Percentiles rank a stretch among this genome's conserved stretches.
phyloP scores from a whole-genome alignment of 2,888 invertebrate species.

The Serripes groenlandicus region DNA sequence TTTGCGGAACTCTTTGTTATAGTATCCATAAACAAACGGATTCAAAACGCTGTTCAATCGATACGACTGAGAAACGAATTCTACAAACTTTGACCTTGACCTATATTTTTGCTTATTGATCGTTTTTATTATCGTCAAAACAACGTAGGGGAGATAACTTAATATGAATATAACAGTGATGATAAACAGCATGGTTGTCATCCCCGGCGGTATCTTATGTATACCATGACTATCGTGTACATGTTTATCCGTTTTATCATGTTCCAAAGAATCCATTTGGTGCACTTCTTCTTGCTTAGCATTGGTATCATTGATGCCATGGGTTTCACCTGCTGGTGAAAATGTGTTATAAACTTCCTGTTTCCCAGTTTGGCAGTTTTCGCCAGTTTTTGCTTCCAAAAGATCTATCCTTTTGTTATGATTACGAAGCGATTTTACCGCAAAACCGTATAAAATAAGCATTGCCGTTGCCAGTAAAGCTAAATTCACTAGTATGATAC shows the following conservation, averaged over 20 bases:
- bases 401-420: constrained; percentile 1
- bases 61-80: constrained; percentile 16
- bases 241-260: not conserved
- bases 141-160: constrained; percentile 9
- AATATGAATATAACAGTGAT: constrained; percentile 1
- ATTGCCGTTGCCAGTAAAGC: not conserved
- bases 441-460: not conserved
- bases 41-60: constrained; percentile 9
- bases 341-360: not conserved
- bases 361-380: not conserved
- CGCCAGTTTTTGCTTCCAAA: not conserved
- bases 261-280: not conserved
- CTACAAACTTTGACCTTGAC: constrained; percentile 6
- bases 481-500: not conserved
- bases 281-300: not conserved
- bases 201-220: constrained; percentile 1
- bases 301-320: not conserved
- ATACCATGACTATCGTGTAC: not conserved
- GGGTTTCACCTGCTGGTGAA: not conserved
- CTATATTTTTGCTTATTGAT: not conserved
- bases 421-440: not conserved
- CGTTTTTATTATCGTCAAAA: constrained; percentile 2
- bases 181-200: constrained; percentile 3
- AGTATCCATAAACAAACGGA: constrained; percentile 18
- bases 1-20: not conserved